Evolutionary conservation across 2,888 invertebrate species (phyloP), one percentile per base, ranked within the genome.

Genomic region (Xylocampa areola): DNA sequence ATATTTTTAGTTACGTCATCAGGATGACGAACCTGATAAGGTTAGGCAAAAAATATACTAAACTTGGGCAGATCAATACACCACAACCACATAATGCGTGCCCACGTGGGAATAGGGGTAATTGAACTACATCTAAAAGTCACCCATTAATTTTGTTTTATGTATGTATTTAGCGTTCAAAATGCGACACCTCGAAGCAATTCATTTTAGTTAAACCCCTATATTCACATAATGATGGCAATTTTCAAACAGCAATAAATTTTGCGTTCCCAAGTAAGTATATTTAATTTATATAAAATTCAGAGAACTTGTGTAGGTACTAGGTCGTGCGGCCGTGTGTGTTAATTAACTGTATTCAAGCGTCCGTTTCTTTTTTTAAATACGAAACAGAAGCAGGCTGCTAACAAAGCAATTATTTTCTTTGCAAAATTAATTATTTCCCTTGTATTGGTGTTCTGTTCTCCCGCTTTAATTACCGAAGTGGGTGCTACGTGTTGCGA

Each of bases 381-480:
- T 50, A 54, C 39, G 64, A 51, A 61, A 66, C 60, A 69, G 50
- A 53, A 41, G 60, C 63, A 64, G 69, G 64, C 67, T 67, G 67
- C 73, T 68, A 78, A 78, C 79, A 75, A 75, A 77, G 77, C 74
- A 77, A 77, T 81, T 76, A 79, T 77, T 82, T 73, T 74, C 72
- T 66, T 60, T 78, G 77, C 66, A 55, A 81, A 80, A 82, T 81
- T 77, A 81, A 82, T 81, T 81, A 79, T 76, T 79, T 80, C 72
- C 65, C 69, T 70, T 58, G 68, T 79, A 82, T 82, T 75, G 71
- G 76, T 74, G 77, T 75, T 75, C 67, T 66, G 63, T 62, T 66
- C 63, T 60, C 71, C 61, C 65, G 58, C 67, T 78, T 80, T 81
- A 80, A 83, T 82, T 81, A 79, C 72, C 63, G 63, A 73, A 80